Evolutionary conservation across 2,113 vertebrate species (phyloP).

Genomic region (Murina feae): DNA sequence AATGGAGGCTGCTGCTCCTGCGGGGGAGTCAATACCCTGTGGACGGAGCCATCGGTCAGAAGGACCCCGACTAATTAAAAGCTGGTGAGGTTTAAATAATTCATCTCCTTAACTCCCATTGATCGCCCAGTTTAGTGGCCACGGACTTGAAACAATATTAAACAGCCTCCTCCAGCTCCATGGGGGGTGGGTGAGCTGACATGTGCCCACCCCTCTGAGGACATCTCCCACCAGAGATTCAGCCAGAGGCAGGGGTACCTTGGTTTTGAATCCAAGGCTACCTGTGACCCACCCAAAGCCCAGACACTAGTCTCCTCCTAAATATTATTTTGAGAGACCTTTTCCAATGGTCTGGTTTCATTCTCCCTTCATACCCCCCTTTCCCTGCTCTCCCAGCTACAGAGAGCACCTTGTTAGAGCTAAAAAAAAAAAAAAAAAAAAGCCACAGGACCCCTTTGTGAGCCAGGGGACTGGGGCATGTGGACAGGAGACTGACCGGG

Average conservation of each 20-base stretch:
- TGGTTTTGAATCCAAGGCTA: conserved; percentile 15
- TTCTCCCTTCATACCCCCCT: neutral
- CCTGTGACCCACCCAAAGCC: conserved; percentile 20
- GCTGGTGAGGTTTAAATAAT: conserved; percentile 98
- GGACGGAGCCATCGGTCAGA: conserved; percentile 95
- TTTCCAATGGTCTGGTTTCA: neutral
- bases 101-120: conserved; percentile 99
- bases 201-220: conserved; percentile 43
- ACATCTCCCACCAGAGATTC: conserved; percentile 22
- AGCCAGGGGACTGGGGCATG: neutral
- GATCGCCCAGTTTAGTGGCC: conserved; percentile 97
- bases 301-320: neutral
- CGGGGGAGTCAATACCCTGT: conserved; percentile 90
- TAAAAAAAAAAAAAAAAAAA: neutral
- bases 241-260: neutral
- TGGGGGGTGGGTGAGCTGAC: conserved; percentile 52
- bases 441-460: conserved; percentile 30
- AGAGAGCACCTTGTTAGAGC: neutral
- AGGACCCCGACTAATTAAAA: conserved; percentile 99
- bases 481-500: conserved; percentile 27
- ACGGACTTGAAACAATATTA: conserved; percentile 97
- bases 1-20: conserved; percentile 43
- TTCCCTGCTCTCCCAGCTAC: neutral
- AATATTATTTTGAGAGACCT: neutral
- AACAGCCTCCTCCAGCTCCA: conserved; percentile 90